Evolutionary conservation across 2,113 vertebrate genomes (phyloP), one percentile per base, ranked within the genome.

Genomic region (Percopsis transmontana): DNA sequence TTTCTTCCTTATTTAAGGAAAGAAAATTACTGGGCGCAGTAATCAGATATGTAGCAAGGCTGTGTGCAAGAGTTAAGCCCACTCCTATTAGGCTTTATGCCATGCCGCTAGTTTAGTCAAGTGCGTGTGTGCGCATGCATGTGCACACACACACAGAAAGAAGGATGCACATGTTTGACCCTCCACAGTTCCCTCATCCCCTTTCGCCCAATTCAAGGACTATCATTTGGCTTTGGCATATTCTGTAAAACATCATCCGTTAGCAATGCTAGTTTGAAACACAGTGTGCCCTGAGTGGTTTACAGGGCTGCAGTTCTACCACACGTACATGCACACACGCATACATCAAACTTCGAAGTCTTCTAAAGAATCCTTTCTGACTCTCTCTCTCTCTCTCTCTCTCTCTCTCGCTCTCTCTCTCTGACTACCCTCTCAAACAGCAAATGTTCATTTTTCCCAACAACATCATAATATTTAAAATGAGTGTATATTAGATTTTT

Each of bases 1-100:
- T 92, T 93, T 92, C 89, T 92, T 85, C 87, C 88, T 91, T 92
- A 91, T 92, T 93, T 93, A 90, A 92, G 88, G 89, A 87, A 91
- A 92, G 89, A 89, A 92, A 93, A 92, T 92, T 85, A 92, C 91
- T 90, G 90, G 87, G 87, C 81, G 82, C 84, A 87, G 91, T 93
- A 91, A 93, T 93, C 92, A 93, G 91, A 93, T 93, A 91, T 91
- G 90, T 90, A 88, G 89, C 73, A 66, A 66, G 89, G 86, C 90
- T 90, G 85, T 90, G 89, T 88, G 85, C 85, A 80, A 57, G 87
- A 91, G 91, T 92, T 93, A 92, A 92, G 90, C 91, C 86, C 89
- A 90, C 89, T 92, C 88, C 91, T 86, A 91, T 92, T 92, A 91
- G 86, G 91, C 86, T 90, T 90, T 91, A 84, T 85, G 81, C 88